Conservation (phyloP, 2,113 vertebrate species). For the Lethenteron reissneri region DNA sequence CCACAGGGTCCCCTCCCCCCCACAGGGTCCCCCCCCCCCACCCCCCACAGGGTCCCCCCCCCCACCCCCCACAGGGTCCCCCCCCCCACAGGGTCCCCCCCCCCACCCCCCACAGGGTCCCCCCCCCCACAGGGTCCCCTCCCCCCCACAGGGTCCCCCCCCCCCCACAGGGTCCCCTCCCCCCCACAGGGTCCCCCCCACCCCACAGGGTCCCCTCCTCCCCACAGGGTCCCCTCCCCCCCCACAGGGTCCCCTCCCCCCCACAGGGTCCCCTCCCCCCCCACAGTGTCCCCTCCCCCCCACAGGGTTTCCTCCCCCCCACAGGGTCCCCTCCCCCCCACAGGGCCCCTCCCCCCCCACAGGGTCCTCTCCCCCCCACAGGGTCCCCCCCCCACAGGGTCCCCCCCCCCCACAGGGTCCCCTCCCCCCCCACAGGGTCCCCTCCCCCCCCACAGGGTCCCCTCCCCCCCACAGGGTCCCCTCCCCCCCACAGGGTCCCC, state of each 20-base stretch:
- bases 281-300: conserved; percentile 7
- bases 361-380: conserved; percentile 7
- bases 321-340: neutral
- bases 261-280: conserved; percentile 9
- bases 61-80: neutral
- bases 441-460: conserved; percentile 14
- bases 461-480: conserved; percentile 14
- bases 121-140: neutral
- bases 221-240: conserved; percentile 18
- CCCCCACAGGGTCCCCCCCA: conserved; percentile 13
- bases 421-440: conserved; percentile 11
- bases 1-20: conserved; percentile 18
- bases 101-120: too few species aligned
- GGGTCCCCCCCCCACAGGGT: neutral
- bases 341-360: conserved; percentile 3
- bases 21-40: conserved; percentile 14
- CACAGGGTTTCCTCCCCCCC: neutral
- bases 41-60: conserved; percentile 10
- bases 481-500: conserved; percentile 15
- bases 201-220: conserved; percentile 10
- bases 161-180: neutral
- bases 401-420: neutral
- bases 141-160: too few species aligned
- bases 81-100: neutral
- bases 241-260: conserved; percentile 15